These are phyloP conservation scores for Xestobium rufovillosum DNA, from an alignment of 2,888 invertebrate genomes.

Conservation along the genomic window DNA sequence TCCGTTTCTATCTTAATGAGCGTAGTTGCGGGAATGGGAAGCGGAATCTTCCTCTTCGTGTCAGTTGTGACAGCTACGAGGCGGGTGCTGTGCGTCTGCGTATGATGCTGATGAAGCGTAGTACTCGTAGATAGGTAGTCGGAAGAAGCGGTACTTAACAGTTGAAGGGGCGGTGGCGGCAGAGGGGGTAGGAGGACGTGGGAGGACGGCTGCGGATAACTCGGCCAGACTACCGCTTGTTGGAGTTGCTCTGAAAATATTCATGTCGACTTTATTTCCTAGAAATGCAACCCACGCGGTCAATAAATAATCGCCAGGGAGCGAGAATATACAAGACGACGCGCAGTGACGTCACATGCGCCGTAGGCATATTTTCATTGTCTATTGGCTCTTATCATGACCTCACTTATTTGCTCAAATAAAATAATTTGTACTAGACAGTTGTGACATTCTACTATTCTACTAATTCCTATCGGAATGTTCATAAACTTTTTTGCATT, in stretches of 20 bases:
- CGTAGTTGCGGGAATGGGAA: constrained; percentile 43
- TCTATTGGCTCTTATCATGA: too few species aligned
- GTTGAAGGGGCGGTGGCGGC: constrained; percentile 58
- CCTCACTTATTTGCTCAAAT: too few species aligned
- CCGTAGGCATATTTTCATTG: too few species aligned
- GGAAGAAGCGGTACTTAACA: constrained; percentile 47
- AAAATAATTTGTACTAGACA: too few species aligned
- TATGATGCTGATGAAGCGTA: constrained; percentile 57
- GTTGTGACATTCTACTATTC: too few species aligned
- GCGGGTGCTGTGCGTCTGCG: constrained; percentile 60
- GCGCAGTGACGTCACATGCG: too few species aligned
- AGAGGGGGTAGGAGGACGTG: constrained; percentile 48
- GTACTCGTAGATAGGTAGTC: constrained; percentile 55
- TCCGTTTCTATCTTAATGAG: constrained; percentile 70
- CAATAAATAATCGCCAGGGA: too few species aligned
- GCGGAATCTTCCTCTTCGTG: constrained; percentile 46
- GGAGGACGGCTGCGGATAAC: constrained; percentile 50
- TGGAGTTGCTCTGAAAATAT: constrained; percentile 56
- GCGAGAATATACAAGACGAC: too few species aligned
- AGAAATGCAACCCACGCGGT: too few species aligned
- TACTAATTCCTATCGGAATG: too few species aligned
- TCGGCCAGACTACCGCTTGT: constrained; percentile 69
- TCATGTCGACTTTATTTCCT: too few species aligned
- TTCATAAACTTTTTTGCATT: too few species aligned
- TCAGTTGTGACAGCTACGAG: constrained; percentile 54